These are phyloP conservation scores for Caiman crocodilus DNA, from an alignment of 2,797 vertebrate genomes.

Conservation along the genomic window DNA sequence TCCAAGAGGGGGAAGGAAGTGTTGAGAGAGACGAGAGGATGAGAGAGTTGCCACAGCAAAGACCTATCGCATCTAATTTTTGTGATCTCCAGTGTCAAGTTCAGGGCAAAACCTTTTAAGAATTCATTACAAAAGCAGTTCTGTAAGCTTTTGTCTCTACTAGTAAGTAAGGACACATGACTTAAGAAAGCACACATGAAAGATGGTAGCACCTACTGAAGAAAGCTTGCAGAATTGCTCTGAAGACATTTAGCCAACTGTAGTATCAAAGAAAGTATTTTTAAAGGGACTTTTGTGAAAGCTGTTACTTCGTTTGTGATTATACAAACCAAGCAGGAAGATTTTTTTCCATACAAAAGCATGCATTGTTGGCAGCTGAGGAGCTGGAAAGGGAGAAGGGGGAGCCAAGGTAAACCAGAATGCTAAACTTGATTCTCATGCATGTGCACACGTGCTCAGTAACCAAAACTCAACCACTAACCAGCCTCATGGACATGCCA, in stretches of 20 bases:
- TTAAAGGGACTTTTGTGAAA: neutral
- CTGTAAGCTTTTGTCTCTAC: neutral
- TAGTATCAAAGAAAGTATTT: neutral
- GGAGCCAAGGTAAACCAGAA: neutral
- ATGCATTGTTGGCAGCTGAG: neutral
- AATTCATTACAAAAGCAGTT: neutral
- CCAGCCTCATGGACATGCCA: too few relatives aligned
- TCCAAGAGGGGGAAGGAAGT: neutral
- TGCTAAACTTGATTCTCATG: too few relatives aligned
- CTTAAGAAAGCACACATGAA: conserved; percentile 15
- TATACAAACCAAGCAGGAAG: neutral
- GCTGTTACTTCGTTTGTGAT: neutral
- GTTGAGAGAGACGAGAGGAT: neutral
- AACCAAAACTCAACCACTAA: too few relatives aligned
- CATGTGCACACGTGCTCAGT: too few relatives aligned
- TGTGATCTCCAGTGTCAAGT: neutral
- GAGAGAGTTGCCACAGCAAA: neutral
- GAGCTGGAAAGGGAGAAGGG: neutral
- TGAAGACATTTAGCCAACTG: neutral
- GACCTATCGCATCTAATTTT: neutral
- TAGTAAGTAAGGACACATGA: neutral
- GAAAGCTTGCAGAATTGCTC: neutral
- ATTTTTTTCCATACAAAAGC: neutral
- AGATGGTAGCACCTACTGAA: neutral
- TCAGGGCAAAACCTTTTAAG: neutral